Evolutionary conservation across 2,113 vertebrate genomes (phyloP).

Genomic region (Charadrius vociferus): DNA sequence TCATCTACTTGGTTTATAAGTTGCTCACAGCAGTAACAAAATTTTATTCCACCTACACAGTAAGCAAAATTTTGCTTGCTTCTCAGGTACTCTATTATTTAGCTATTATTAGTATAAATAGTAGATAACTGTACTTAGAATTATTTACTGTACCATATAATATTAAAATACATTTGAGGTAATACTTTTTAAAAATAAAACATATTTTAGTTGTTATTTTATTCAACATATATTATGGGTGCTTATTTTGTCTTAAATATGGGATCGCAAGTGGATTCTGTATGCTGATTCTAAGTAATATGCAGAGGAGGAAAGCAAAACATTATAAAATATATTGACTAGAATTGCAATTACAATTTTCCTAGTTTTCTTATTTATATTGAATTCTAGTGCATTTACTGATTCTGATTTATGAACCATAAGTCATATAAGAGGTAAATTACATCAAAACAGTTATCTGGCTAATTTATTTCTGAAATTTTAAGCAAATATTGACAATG

Average conservation of each 20-base stretch:
- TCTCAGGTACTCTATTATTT: not conserved
- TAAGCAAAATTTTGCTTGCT: not conserved
- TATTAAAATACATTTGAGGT: not conserved
- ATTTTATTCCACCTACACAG: not conserved
- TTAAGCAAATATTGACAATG: conserved; percentile 1
- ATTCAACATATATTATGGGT: not conserved
- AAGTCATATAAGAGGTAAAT: not conserved
- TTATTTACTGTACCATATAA: not conserved
- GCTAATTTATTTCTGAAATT: not conserved
- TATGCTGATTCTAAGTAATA: not conserved
- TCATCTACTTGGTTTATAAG: not conserved
- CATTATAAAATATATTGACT: not conserved
- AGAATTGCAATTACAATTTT: not conserved
- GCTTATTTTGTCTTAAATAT: not conserved
- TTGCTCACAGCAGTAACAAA: not conserved
- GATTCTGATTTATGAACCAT: not conserved
- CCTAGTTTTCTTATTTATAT: not conserved
- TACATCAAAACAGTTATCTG: not conserved
- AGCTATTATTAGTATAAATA: not conserved
- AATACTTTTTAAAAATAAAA: not conserved
- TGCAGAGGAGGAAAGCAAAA: not conserved
- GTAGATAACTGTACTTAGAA: not conserved
- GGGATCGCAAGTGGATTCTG: not conserved
- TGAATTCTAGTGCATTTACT: not conserved
- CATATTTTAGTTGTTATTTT: not conserved